These are phyloP conservation scores for Lithophane semibrunnea DNA, from an alignment of 2,888 invertebrate species.

Conservation along the genomic window DNA sequence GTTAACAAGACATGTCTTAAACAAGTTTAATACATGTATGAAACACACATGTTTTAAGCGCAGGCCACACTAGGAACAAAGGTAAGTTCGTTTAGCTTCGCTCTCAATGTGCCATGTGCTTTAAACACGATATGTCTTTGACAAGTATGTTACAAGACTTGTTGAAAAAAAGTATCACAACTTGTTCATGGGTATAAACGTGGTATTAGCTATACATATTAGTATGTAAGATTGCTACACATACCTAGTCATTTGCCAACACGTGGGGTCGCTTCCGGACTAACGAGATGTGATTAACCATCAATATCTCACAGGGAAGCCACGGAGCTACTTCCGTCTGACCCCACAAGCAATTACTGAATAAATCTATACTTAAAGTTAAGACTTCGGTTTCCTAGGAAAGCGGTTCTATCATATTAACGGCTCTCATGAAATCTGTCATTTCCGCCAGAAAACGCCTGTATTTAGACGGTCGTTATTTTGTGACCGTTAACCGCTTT, in stretches of 20 bases:
- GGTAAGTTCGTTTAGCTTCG: no score
- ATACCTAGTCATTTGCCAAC: background rate
- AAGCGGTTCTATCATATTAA: background rate
- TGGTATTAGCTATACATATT: background rate
- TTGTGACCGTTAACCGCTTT: background rate
- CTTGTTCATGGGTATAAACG: no score
- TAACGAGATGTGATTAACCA: conserved; percentile 23
- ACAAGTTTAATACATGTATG: background rate
- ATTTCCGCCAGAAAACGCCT: background rate
- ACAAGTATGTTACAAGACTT: background rate
- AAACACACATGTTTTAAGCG: no score
- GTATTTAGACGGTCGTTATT: background rate
- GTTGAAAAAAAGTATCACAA: no score
- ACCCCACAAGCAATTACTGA: conserved; percentile 2
- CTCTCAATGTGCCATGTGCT: background rate
- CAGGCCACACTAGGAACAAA: no score
- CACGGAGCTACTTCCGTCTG: background rate
- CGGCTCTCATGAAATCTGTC: background rate
- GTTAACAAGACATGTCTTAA: background rate
- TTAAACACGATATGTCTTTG: background rate
- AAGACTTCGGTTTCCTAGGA: background rate
- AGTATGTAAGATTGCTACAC: background rate
- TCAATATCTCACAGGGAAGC: conserved; percentile 8
- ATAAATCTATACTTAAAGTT: background rate
- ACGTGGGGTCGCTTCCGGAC: background rate